phyloP scores from a whole-genome alignment of 2,888 invertebrate genomes.

The Caenorhabditis imperialis region DNA sequence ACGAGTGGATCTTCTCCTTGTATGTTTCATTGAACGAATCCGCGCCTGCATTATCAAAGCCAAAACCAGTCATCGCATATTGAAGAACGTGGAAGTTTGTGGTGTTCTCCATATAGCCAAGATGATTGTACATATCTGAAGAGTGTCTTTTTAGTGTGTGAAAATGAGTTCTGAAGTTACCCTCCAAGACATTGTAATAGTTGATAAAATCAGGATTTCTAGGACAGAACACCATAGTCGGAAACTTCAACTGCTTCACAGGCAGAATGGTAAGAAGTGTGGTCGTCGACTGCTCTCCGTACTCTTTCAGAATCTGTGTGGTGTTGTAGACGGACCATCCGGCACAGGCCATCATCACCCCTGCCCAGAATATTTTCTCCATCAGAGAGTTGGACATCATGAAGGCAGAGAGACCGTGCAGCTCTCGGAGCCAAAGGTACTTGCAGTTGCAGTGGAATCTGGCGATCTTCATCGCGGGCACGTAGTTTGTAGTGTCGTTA shows the following conservation, averaged over 20 bases:
- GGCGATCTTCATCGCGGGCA: conserved; percentile 46
- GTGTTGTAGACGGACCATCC: conserved; percentile 55
- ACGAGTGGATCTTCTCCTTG: conserved; percentile 18
- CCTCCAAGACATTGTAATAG: conserved; percentile 53
- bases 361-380: conserved; percentile 53
- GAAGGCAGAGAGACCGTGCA: conserved; percentile 58
- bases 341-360: conserved; percentile 43
- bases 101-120: conserved; percentile 43
- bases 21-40: conserved; percentile 50
- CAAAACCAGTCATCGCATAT: conserved; percentile 55
- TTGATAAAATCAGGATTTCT: conserved; percentile 58
- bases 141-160: background rate
- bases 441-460: conserved; percentile 60
- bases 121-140: conserved; percentile 52
- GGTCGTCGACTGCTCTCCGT: conserved; percentile 53
- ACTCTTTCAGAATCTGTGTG: conserved; percentile 47
- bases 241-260: conserved; percentile 54
- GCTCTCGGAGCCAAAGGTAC: conserved; percentile 61
- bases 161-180: conserved; percentile 2
- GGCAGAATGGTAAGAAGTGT: conserved; percentile 57
- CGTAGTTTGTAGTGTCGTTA: conserved; percentile 25
- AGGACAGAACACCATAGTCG: conserved; percentile 61
- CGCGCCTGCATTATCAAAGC: conserved; percentile 35
- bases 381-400: conserved; percentile 62
- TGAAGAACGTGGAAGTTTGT: conserved; percentile 46